These are phyloP conservation scores for Teleogryllus occipitalis DNA, from an alignment of 1,140 invertebrate species.

Conservation along the genomic window DNA sequence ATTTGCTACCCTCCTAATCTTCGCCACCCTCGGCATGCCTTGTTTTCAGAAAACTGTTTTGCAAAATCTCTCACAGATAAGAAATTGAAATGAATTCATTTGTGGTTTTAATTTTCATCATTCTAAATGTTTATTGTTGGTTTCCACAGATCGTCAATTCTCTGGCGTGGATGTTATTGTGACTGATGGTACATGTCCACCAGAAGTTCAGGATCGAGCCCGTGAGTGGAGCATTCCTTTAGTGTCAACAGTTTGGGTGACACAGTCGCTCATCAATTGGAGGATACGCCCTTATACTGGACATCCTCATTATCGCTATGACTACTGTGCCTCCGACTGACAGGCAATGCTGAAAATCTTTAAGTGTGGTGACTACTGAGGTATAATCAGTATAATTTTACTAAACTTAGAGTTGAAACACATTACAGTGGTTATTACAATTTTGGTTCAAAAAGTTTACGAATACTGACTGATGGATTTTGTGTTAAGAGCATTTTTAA, in stretches of 20 bases:
- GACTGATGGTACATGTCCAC: not conserved
- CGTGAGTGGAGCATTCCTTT: conserved; percentile 36
- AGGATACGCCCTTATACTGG: not conserved
- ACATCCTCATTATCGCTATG: not conserved
- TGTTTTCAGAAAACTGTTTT: no score
- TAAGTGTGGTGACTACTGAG: no score
- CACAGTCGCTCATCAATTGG: conserved; percentile 43
- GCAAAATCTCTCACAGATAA: no score
- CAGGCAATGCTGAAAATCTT: not conserved
- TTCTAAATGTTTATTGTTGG: not conserved
- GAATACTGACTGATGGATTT: no score
- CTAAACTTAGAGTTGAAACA: no score
- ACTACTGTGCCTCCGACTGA: not conserved
- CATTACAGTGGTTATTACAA: no score
- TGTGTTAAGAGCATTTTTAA: no score
- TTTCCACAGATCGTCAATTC: not conserved
- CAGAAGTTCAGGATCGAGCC: not conserved
- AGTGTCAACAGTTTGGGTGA: conserved; percentile 47
- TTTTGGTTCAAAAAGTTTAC: no score
- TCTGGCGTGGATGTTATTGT: not conserved
- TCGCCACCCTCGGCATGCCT: no score
- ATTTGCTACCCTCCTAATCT: no score
- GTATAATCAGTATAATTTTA: no score
- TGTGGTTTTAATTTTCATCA: not conserved
- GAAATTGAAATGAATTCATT: no score